A percentile compares a stretch with the other conserved stretches of the same genome.
Evolutionary conservation across 2,113 vertebrate genomes (phyloP).

Genomic region (Elanoides forficatus): DNA sequence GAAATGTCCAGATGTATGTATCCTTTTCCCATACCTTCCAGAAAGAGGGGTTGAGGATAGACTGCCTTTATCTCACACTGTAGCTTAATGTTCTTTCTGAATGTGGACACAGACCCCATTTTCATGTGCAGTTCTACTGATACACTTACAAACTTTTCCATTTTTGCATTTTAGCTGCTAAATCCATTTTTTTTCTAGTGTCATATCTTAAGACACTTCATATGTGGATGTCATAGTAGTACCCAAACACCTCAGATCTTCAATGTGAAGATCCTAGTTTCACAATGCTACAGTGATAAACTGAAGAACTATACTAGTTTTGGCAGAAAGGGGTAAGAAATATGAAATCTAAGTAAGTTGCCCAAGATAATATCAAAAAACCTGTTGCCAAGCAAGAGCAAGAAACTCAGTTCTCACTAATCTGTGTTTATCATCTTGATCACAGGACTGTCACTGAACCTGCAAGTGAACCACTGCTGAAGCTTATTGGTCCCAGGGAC

Average conservation of each 20-base stretch:
- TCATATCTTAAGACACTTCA: background rate
- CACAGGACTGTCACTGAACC: background rate
- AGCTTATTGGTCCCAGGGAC: background rate
- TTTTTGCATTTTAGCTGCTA: background rate
- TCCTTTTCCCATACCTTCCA: background rate
- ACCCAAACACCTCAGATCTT: background rate
- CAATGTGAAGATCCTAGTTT: background rate
- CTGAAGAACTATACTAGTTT: background rate
- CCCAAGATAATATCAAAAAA: background rate
- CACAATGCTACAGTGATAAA: background rate
- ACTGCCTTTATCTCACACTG: background rate
- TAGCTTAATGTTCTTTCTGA: background rate
- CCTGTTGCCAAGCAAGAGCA: background rate
- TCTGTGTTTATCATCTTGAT: background rate
- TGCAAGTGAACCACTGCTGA: background rate
- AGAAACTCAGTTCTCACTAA: background rate
- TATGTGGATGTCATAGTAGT: background rate
- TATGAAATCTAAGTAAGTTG: background rate
- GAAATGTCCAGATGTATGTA: background rate
- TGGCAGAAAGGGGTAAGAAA: background rate
- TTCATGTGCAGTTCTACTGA: background rate
- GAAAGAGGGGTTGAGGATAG: background rate
- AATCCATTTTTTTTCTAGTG: background rate
- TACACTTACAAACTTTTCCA: rapidly evolving
- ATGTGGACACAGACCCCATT: background rate